These are phyloP conservation scores for Argyra leucocephala DNA, from an alignment of 2,888 invertebrate genomes.

Conservation along the genomic window DNA sequence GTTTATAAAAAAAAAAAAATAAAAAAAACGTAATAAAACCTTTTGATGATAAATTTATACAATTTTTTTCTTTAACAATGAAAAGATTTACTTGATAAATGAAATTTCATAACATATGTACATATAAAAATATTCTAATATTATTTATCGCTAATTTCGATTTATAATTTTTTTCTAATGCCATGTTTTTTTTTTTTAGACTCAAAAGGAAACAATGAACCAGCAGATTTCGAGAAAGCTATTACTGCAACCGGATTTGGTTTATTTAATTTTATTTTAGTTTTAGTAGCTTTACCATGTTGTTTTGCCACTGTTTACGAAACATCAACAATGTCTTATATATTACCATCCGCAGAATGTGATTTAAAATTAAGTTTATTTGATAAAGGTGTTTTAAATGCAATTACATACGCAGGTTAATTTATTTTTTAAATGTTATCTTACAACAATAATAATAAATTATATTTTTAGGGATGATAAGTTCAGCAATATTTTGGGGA, in stretches of 20 bases:
- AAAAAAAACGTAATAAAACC: no score
- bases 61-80: no score
- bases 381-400: slow-evolving; percentile 62
- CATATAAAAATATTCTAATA: no score
- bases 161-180: no score
- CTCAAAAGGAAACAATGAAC: slow-evolving; percentile 22
- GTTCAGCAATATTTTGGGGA: slow-evolving; percentile 67
- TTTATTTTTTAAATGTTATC: neutral
- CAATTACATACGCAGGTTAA: slow-evolving; percentile 61
- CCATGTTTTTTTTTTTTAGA: slow-evolving; percentile 10
- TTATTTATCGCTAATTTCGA: no score
- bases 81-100: no score
- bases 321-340: slow-evolving; percentile 61
- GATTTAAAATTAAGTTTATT: slow-evolving; percentile 57
- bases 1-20: no score
- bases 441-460: neutral
- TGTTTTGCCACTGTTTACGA: slow-evolving; percentile 62
- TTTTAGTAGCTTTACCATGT: slow-evolving; percentile 53
- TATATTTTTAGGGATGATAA: slow-evolving; percentile 58
- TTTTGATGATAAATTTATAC: no score
- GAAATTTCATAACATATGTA: no score
- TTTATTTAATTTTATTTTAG: slow-evolving; percentile 55
- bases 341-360: slow-evolving; percentile 66
- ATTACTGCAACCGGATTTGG: slow-evolving; percentile 60
- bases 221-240: slow-evolving; percentile 61